A percentile compares a stretch with the other conserved stretches of the same genome.
phyloP scores from a whole-genome alignment of 1,140 invertebrate genomes.

The Diorhabda elongata region DNA sequence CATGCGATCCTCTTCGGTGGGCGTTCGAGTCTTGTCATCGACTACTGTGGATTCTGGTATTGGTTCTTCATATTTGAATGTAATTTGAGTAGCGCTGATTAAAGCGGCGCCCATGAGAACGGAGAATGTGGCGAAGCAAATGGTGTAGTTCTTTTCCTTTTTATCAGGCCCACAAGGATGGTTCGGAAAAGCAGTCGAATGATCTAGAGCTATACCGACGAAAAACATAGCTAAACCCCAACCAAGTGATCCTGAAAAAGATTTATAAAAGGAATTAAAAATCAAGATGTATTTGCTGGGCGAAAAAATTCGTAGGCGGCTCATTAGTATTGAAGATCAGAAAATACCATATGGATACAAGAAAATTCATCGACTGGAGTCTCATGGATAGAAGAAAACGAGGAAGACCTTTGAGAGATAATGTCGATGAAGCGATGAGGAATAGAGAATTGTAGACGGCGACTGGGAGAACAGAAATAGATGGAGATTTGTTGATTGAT shows the following conservation, averaged over 20 bases:
- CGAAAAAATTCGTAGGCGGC: no score
- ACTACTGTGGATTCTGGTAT: slow-evolving; percentile 30
- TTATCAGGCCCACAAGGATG: slow-evolving; percentile 86
- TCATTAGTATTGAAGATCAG: no score
- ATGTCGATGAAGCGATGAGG: no score
- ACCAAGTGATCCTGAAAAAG: slow-evolving; percentile 75
- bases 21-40: slow-evolving; percentile 11
- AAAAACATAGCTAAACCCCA: slow-evolving; percentile 99
- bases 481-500: no score
- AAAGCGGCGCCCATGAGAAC: slow-evolving; percentile 94
- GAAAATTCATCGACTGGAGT: no score
- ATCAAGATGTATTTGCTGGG: no score
- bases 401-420: no score
- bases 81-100: slow-evolving; percentile 85
- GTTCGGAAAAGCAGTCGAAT: slow-evolving; percentile 84
- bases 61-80: slow-evolving; percentile 69
- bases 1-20: slow-evolving; percentile 64
- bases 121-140: slow-evolving; percentile 97
- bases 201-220: slow-evolving; percentile 96
- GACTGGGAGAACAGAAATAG: no score
- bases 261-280: no score
- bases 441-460: no score
- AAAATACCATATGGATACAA: no score
- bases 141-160: slow-evolving; percentile 95
- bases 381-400: no score